These are phyloP conservation scores for Pseudochromis fuscus DNA, from an alignment of 2,797 vertebrate genomes.

Conservation along the genomic window DNA sequence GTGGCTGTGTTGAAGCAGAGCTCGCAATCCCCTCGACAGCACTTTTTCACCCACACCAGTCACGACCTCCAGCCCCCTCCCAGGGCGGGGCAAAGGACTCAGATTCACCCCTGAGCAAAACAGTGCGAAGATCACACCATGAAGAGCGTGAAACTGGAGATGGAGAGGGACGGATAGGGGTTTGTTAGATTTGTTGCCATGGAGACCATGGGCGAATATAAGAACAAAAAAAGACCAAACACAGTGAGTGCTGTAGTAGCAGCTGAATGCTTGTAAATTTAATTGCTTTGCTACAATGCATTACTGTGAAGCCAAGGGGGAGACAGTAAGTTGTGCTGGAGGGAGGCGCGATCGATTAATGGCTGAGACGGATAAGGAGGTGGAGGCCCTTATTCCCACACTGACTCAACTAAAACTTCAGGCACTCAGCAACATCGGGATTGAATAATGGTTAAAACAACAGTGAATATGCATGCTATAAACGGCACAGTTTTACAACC, in stretches of 20 bases:
- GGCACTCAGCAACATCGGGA: slow-evolving; percentile 6
- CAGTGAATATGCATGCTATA: neutral
- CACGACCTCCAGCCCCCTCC: slow-evolving; percentile 37
- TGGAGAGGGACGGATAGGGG: neutral
- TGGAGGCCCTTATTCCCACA: slow-evolving; percentile 42
- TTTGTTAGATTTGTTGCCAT: slow-evolving; percentile 26
- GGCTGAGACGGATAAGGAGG: slow-evolving; percentile 31
- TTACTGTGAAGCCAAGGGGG: slow-evolving; percentile 54
- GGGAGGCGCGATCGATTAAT: slow-evolving; percentile 64
- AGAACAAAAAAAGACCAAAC: slow-evolving; percentile 13
- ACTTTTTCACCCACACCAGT: slow-evolving; percentile 59
- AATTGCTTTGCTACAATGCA: slow-evolving; percentile 64
- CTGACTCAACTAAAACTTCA: slow-evolving; percentile 42
- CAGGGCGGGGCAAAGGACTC: neutral
- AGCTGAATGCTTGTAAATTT: slow-evolving; percentile 70
- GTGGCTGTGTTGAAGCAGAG: slow-evolving; percentile 51
- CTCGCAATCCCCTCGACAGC: slow-evolving; percentile 33
- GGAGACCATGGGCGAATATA: slow-evolving; percentile 12
- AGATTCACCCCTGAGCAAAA: slow-evolving; percentile 5
- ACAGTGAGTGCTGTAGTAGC: slow-evolving; percentile 45
- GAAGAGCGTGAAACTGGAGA: neutral
- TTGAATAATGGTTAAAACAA: neutral
- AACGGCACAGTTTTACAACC: neutral
- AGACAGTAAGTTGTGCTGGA: slow-evolving; percentile 46
- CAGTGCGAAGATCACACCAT: slow-evolving; percentile 12